phyloP scores from a whole-genome alignment of 1,140 invertebrate species.

The Brachionus sp. region DNA sequence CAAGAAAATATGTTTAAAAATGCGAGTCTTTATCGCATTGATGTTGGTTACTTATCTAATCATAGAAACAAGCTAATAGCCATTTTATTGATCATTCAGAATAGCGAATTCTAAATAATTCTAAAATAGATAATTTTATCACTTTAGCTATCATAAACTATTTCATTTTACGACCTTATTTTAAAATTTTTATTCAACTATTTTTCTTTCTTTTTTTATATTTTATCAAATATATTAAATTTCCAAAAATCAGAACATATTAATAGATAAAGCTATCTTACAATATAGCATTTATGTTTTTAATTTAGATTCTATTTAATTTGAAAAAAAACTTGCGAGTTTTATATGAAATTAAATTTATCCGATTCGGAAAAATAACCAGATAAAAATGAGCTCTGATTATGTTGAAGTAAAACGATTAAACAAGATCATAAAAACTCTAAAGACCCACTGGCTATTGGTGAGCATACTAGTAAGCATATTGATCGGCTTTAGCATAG shows the following conservation, averaged over 20 bases:
- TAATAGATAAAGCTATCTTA: background rate
- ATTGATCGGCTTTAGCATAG: slow-evolving; percentile 28
- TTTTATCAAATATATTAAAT: background rate
- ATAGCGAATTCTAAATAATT: background rate
- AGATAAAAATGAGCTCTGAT: background rate
- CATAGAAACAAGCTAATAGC: background rate
- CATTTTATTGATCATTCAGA: background rate
- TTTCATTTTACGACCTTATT: background rate
- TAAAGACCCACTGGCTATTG: background rate
- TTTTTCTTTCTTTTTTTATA: no score
- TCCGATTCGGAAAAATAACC: background rate
- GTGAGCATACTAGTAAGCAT: slow-evolving; percentile 23
- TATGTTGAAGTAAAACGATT: background rate
- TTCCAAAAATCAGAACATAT: background rate
- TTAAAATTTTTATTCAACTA: background rate
- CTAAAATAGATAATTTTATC: background rate
- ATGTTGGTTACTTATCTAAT: background rate
- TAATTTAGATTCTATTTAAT: background rate
- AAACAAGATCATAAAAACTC: background rate
- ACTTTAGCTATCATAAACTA: background rate
- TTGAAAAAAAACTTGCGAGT: background rate
- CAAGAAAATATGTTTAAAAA: background rate
- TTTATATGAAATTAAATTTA: background rate
- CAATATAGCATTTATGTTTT: background rate
- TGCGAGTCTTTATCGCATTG: background rate